A percentile compares a stretch with the other conserved stretches of the same genome.
Conservation (phyloP, 2,888 invertebrate genomes). For the Linhomoeus sp. region DNA sequence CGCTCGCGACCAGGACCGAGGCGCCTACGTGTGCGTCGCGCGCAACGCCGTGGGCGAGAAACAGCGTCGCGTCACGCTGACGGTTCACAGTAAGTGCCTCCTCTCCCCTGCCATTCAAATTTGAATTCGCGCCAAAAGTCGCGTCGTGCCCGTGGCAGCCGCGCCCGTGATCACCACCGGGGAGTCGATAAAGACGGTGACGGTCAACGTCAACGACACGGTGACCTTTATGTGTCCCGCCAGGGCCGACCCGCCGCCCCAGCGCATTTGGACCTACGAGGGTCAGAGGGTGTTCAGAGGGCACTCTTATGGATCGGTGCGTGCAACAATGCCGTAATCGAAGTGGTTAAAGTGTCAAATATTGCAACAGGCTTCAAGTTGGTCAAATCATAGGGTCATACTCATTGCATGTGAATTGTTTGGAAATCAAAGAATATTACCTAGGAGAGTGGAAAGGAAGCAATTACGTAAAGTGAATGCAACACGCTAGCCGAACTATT, state of each 20-base stretch:
- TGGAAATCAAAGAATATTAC: too few species aligned
- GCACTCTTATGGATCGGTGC: constrained; percentile 6
- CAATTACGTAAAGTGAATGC: too few species aligned
- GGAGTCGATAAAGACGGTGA: constrained; percentile 9
- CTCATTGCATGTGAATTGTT: too few species aligned
- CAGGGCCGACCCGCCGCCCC: constrained; percentile 21
- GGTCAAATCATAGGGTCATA: too few species aligned
- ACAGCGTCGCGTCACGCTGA: constrained; percentile 21
- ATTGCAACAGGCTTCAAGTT: too few species aligned
- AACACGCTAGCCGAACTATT: too few species aligned
- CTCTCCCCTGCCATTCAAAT: too few species aligned
- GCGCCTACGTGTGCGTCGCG: constrained; percentile 29
- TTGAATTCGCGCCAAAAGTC: too few species aligned
- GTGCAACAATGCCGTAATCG: too few species aligned
- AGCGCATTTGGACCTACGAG: constrained; percentile 21
- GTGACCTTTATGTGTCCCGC: constrained; percentile 21
- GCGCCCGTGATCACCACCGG: not conserved
- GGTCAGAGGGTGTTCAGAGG: constrained; percentile 11
- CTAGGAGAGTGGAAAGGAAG: too few species aligned
- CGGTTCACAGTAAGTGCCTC: constrained; percentile 20
- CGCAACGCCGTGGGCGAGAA: constrained; percentile 26
- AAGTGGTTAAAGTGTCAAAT: too few species aligned
- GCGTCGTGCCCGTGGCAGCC: not conserved
- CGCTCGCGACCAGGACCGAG: too few species aligned
- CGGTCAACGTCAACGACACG: constrained; percentile 17